Percentiles rank a stretch among this genome's conserved stretches.
Evolutionary conservation across 1,140 invertebrate genomes (phyloP).

Genomic region (Kradibia gibbosae): DNA sequence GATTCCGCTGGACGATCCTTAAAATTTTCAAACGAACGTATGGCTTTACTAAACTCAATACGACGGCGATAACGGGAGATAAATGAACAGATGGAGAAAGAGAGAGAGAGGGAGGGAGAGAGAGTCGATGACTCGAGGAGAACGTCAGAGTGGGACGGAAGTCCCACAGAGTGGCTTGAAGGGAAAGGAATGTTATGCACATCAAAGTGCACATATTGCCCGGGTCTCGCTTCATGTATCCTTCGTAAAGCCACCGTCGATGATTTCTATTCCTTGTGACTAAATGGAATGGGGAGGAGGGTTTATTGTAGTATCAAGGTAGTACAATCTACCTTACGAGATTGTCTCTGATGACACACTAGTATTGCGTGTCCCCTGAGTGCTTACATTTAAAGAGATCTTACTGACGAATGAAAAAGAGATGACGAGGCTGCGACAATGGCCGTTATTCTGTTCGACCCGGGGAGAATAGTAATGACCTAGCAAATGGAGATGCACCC

Average conservation of each 20-base stretch:
- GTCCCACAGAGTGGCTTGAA: too few species aligned
- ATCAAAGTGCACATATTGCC: neutral
- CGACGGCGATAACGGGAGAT: neutral
- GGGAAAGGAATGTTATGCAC: slow-evolving; percentile 30
- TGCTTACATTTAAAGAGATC: slow-evolving; percentile 5
- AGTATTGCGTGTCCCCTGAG: slow-evolving; percentile 21
- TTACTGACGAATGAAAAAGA: neutral
- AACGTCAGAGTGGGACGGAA: neutral
- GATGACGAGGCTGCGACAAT: neutral
- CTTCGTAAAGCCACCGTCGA: slow-evolving; percentile 25
- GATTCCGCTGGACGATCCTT: neutral
- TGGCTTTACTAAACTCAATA: neutral
- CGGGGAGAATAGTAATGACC: neutral
- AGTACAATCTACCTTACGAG: neutral
- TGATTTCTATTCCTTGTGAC: slow-evolving; percentile 29
- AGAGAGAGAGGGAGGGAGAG: neutral
- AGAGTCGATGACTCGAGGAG: too few species aligned
- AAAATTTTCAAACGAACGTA: neutral
- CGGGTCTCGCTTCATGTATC: slow-evolving; percentile 23
- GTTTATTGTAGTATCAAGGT: too few species aligned
- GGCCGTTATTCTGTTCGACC: neutral
- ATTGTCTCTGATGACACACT: neutral
- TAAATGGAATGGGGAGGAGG: neutral
- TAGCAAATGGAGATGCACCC: neutral
- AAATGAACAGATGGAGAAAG: neutral